These are phyloP conservation scores for Lissocephala sabroskyi DNA, from an alignment of 2,888 invertebrate species.

Conservation along the genomic window DNA sequence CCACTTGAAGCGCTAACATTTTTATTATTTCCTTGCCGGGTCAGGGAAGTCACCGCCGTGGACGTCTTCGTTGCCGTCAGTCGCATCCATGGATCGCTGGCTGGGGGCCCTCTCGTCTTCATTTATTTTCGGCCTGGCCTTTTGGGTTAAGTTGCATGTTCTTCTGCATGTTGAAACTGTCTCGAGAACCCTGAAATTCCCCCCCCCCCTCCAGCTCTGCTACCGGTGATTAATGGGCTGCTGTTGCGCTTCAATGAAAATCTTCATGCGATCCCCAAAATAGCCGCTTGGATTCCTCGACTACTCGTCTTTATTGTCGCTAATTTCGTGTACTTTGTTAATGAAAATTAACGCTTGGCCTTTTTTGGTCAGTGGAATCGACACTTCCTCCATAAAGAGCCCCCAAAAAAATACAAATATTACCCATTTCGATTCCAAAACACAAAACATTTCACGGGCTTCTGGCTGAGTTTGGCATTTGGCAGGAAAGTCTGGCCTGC, in stretches of 20 bases:
- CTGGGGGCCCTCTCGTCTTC: conserved; percentile 12
- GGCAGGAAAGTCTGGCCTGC: neutral
- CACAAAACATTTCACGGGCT: neutral
- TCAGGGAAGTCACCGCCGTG: too few species aligned
- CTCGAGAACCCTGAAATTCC: conserved; percentile 19
- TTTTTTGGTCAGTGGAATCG: conserved; percentile 2
- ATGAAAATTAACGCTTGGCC: conserved; percentile 5
- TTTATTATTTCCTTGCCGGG: conserved; percentile 49
- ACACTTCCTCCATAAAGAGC: conserved; percentile 8
- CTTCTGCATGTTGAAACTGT: conserved; percentile 1
- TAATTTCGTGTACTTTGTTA: neutral
- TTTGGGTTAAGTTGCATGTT: neutral
- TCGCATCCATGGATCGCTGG: neutral
- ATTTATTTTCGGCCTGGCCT: conserved; percentile 7
- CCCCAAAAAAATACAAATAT: neutral
- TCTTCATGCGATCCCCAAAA: conserved; percentile 4
- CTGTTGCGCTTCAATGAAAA: conserved; percentile 37
- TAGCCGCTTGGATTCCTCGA: conserved; percentile 9
- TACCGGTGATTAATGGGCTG: conserved; percentile 16
- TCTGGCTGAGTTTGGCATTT: conserved; percentile 11
- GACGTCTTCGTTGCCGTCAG: too few species aligned
- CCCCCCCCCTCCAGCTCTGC: conserved; percentile 6
- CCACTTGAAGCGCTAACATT: conserved; percentile 51
- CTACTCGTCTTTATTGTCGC: neutral
- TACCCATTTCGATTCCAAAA: conserved; percentile 1